phyloP scores from a whole-genome alignment of 2,113 vertebrate genomes.

The Dolichotis patagonum region DNA sequence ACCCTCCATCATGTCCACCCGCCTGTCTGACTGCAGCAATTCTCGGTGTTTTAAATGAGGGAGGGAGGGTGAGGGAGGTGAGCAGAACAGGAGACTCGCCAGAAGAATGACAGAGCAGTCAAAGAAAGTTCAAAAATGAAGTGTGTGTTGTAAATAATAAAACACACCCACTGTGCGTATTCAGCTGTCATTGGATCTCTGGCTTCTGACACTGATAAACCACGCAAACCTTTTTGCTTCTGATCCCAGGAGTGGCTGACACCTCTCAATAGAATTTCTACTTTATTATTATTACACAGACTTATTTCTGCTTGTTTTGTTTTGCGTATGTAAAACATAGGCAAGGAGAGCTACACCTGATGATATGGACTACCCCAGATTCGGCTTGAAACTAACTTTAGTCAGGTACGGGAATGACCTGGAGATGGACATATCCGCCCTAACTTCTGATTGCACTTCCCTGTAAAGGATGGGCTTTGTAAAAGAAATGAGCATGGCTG shows the following conservation, averaged over 20 bases:
- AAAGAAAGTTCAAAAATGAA: slow-evolving; percentile 55
- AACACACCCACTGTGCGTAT: background rate
- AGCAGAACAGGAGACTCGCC: background rate
- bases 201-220: slow-evolving; percentile 65
- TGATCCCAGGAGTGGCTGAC: background rate
- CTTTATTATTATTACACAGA: background rate
- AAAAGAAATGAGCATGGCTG: background rate
- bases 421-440: background rate
- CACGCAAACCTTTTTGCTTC: slow-evolving; percentile 34
- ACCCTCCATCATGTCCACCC: fast-evolving
- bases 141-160: slow-evolving; percentile 42
- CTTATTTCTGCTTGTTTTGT: background rate
- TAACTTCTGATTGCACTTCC: background rate
- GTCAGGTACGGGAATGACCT: background rate
- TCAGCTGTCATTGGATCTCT: slow-evolving; percentile 23
- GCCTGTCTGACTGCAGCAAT: background rate
- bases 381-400: background rate
- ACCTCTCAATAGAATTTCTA: background rate
- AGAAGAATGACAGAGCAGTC: background rate
- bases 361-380: background rate
- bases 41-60: background rate
- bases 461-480: background rate
- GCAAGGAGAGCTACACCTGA: background rate
- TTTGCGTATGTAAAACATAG: background rate
- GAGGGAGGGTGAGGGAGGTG: fast-evolving